Base-by-base conservation (phyloP, 2,113 vertebrate species). In the Atherinomorus stipes region DNA sequence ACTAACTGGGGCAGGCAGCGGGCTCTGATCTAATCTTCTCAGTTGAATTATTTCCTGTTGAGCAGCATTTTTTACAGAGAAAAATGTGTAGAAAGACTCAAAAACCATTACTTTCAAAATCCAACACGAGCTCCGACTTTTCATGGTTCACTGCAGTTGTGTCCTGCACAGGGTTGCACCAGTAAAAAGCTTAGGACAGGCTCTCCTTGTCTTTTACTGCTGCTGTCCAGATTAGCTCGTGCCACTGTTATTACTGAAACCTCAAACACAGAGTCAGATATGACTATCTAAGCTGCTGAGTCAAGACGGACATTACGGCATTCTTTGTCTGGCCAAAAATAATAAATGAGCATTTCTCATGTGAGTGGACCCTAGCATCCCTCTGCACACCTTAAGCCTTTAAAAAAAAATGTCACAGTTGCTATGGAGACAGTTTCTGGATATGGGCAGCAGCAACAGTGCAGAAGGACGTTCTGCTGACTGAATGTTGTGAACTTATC, bases 381-480 rank as follows among this genome's bases (percentile, higher is more conserved):
- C 86, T 90, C 93, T 83, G 84, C 92, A 94, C 93, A 91, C 85
- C 87, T 84, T 93, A 91, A 34, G 92, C 92, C 89, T 89, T 88
- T n/a, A n/a, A n/a, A n/a, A n/a, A n/a, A n/a, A n/a, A n/a, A n/a
- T n/a, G n/a, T n/a, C n/a, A 90, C 81, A 1, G 95, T 95, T 95
- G 91, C 95, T 85, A 95, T 95, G 93, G 95, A 93, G 94, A 96
- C 92, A 78, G 94, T 91, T 92, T 89, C 42, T 90, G 93, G 86
- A 92, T 76, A 86, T 80, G 85, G 91, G 86, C 90, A 76, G 72
- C 25, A 42, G 44, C 45, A 28, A 58, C 40, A 9, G 38, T 19
- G 66, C 63, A 34, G 6, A 38, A 44, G 53, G 23, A 75, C 56
- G 74, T 79, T 67, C 16, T 44, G 37, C 40, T 68, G 54, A 23